phyloP scores from a whole-genome alignment of 1,140 invertebrate genomes.

The Delia radicum region DNA sequence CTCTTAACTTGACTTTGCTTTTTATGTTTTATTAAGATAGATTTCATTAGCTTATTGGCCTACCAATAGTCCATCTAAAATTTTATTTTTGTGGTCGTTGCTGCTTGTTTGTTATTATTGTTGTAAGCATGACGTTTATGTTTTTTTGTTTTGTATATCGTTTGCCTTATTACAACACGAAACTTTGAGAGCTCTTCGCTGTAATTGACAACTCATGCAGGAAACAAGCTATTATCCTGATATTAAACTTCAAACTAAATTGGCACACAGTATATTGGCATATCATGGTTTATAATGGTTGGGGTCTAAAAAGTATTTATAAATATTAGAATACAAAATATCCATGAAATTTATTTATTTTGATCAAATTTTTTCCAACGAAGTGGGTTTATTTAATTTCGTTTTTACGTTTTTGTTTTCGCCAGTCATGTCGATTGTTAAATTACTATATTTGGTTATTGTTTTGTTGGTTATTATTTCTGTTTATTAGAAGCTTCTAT shows the following conservation, averaged over 20 bases:
- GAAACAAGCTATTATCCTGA: constrained; percentile 52
- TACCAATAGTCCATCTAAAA: no score
- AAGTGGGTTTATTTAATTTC: not conserved
- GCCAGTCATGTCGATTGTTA: constrained; percentile 3
- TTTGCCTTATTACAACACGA: constrained; percentile 9
- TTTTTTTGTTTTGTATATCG: not conserved
- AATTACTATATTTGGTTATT: constrained; percentile 10
- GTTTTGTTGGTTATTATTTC: not conserved
- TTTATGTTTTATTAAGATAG: no score
- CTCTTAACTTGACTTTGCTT: no score
- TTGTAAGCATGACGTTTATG: constrained; percentile 10
- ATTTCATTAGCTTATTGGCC: no score
- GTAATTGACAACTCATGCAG: constrained; percentile 54
- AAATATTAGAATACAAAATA: constrained; percentile 30
- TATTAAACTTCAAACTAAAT: constrained; percentile 24
- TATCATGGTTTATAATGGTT: not conserved
- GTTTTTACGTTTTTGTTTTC: not conserved
- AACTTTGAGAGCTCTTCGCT: not conserved
- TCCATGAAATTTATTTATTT: constrained; percentile 39
- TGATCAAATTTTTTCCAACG: not conserved
- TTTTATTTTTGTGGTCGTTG: not conserved
- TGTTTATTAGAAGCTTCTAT: not conserved
- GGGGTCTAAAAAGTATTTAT: not conserved
- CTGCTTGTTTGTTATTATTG: not conserved
- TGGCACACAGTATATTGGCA: constrained; percentile 10